phyloP scores from a whole-genome alignment of 2,113 vertebrate species.

The Pygoscelis adeliae region DNA sequence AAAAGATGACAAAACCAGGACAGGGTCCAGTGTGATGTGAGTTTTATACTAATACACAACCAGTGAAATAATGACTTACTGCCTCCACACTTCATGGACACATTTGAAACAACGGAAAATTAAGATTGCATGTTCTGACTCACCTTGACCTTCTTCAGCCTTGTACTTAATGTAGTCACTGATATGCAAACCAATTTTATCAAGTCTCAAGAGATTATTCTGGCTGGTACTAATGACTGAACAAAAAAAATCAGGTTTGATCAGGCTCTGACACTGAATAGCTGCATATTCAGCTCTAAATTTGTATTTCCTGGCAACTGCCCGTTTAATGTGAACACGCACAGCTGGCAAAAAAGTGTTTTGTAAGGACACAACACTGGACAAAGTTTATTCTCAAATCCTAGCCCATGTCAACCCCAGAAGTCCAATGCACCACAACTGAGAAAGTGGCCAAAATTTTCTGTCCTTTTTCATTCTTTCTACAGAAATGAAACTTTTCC shows the following conservation, averaged over 20 bases:
- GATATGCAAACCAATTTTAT: neutral
- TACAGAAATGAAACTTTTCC: neutral
- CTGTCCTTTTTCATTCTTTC: neutral
- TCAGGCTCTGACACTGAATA: neutral
- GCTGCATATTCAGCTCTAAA: neutral
- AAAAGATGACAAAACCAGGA: neutral
- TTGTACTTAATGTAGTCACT: neutral
- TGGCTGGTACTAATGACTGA: neutral
- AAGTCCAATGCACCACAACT: neutral
- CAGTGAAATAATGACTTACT: neutral
- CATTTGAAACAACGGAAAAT: neutral
- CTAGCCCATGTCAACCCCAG: neutral
- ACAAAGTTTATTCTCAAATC: neutral
- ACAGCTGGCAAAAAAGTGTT: neutral
- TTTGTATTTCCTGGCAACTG: neutral
- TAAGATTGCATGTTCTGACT: neutral
- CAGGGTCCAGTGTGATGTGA: fast-evolving
- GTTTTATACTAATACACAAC: neutral
- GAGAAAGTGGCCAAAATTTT: neutral
- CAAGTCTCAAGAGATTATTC: neutral
- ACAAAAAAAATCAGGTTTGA: neutral
- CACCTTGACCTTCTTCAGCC: neutral
- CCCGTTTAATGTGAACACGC: neutral
- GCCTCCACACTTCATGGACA: neutral
- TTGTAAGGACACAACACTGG: neutral